A percentile compares a stretch with the other conserved stretches of the same genome.
These are phyloP conservation scores for Ligdia adustata DNA, from an alignment of 2,888 invertebrate species.

Conservation along the genomic window DNA sequence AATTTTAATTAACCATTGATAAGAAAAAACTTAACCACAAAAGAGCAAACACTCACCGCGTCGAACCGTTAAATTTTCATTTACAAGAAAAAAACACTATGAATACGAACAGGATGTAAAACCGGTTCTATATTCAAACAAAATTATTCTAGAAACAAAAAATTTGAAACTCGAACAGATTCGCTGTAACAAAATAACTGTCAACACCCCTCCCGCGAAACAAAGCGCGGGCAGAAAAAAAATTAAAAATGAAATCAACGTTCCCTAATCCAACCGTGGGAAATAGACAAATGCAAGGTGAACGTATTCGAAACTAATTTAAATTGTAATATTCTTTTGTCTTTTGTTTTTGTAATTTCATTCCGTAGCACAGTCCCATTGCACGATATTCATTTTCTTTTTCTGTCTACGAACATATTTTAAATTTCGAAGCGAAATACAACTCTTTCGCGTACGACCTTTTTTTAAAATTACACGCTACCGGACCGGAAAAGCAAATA, in stretches of 20 bases:
- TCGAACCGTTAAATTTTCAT: constrained; percentile 79
- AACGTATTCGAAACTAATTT: constrained; percentile 82
- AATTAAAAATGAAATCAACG: constrained; percentile 70
- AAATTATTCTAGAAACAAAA: constrained; percentile 72
- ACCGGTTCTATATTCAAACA: constrained; percentile 78
- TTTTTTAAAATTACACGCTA: constrained; percentile 39
- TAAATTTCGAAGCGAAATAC: constrained; percentile 14
- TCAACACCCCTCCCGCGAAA: constrained; percentile 84
- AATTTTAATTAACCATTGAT: constrained; percentile 78
- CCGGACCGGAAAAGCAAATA: constrained; percentile 41
- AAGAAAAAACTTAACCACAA: constrained; percentile 74
- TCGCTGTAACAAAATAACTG: constrained; percentile 80
- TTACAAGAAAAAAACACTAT: constrained; percentile 67
- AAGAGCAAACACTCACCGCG: constrained; percentile 62
- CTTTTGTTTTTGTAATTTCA: constrained; percentile 51
- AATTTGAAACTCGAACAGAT: constrained; percentile 61
- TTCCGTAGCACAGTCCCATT: constrained; percentile 4
- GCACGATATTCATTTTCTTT: constrained; percentile 29
- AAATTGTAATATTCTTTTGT: constrained; percentile 80
- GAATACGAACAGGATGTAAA: constrained; percentile 72
- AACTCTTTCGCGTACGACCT: constrained; percentile 1
- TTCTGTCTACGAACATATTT: constrained; percentile 25
- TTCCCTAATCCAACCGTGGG: constrained; percentile 81
- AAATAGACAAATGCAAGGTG: constrained; percentile 78
- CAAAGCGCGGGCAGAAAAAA: constrained; percentile 74